Percentiles rank a stretch among this genome's conserved stretches.
Evolutionary conservation across 2,888 invertebrate species (phyloP).

Genomic region (Folsomia manolachei): DNA sequence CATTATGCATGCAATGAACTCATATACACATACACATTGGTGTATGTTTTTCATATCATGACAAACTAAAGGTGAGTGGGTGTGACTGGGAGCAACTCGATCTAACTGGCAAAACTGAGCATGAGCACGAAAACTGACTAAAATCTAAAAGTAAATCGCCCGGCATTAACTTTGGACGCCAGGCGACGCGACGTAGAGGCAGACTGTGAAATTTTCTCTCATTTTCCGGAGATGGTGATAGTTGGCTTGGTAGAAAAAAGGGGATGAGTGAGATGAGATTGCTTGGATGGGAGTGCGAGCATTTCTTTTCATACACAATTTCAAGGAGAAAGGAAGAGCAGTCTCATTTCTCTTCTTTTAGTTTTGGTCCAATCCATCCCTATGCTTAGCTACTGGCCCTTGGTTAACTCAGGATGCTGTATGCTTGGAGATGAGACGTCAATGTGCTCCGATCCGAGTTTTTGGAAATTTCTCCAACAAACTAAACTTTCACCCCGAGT

Average conservation of each 20-base stretch:
- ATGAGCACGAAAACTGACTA: too few relatives aligned
- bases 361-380: too few relatives aligned
- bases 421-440: conserved; percentile 4
- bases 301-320: too few relatives aligned
- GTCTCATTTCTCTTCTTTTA: neutral
- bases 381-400: neutral
- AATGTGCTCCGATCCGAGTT: conserved; percentile 4
- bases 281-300: neutral
- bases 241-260: neutral
- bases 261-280: neutral
- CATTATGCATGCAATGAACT: too few relatives aligned
- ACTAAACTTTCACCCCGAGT: neutral
- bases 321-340: neutral
- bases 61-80: neutral
- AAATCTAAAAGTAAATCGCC: too few relatives aligned
- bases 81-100: neutral
- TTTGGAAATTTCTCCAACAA: neutral
- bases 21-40: too few relatives aligned
- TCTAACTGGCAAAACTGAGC: too few relatives aligned
- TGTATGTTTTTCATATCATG: too few relatives aligned
- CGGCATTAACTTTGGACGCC: too few relatives aligned
- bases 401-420: too few relatives aligned
- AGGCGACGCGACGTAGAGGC: too few relatives aligned
- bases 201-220: neutral
- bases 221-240: neutral